These are phyloP conservation scores for Prunella fulvescens DNA, from an alignment of 2,113 vertebrate genomes.

Conservation along the genomic window DNA sequence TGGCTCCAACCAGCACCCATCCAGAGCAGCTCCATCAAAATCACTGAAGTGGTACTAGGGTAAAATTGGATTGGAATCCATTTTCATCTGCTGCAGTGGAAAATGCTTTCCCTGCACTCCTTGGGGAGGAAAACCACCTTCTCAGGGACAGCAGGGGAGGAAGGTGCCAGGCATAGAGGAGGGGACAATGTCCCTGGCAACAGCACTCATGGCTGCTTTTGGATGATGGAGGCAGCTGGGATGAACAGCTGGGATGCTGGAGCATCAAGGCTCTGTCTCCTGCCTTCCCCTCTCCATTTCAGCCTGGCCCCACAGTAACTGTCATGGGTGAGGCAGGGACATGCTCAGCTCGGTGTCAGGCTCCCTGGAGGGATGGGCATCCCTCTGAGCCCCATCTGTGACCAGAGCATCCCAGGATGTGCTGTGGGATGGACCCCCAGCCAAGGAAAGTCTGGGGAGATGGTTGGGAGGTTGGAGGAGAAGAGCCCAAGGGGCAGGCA, in stretches of 20 bases:
- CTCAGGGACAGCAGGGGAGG: not conserved
- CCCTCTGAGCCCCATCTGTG: rapidly evolving
- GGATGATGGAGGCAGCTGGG: not conserved
- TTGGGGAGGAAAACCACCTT: not conserved
- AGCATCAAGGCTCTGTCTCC: not conserved
- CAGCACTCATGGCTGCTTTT: not conserved
- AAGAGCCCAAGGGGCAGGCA: not conserved
- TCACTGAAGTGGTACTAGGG: constrained; percentile 43
- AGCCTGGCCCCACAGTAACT: not conserved
- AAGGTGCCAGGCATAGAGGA: not conserved
- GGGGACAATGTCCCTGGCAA: not conserved
- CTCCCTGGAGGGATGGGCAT: not conserved
- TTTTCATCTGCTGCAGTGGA: not conserved
- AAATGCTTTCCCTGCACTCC: not conserved
- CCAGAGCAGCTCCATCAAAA: constrained; percentile 55
- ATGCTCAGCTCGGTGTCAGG: rapidly evolving
- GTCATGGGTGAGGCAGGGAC: not conserved
- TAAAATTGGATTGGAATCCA: constrained; percentile 60
- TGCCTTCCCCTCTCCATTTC: not conserved
- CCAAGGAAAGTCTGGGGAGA: not conserved
- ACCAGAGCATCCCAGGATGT: not conserved
- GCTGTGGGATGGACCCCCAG: not conserved
- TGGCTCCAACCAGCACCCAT: constrained; percentile 44
- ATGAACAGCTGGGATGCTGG: not conserved
- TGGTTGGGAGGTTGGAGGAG: not conserved